phyloP scores from a whole-genome alignment of 2,797 vertebrate species.

The Oceanodroma leucorhoa region DNA sequence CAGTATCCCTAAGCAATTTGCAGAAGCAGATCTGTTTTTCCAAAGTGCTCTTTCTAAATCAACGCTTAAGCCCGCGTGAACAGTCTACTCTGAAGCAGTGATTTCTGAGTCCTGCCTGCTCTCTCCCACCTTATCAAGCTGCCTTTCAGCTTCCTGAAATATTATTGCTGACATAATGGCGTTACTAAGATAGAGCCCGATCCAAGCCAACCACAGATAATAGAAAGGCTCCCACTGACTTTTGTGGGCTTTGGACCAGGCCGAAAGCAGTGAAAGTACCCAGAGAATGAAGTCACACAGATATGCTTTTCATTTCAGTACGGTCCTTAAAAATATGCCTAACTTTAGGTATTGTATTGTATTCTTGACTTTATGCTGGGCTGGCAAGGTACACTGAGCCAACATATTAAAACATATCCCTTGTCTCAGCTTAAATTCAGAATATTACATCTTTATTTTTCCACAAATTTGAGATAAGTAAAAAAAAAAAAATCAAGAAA shows the following conservation, averaged over 20 bases:
- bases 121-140: constrained; percentile 1
- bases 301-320: neutral
- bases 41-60: neutral
- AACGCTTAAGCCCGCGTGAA: neutral
- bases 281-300: neutral
- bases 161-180: constrained; percentile 4
- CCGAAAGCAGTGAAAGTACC: neutral
- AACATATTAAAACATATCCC: neutral
- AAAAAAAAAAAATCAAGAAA: neutral
- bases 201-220: neutral
- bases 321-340: neutral
- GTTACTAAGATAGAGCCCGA: neutral
- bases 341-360: neutral
- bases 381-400: neutral
- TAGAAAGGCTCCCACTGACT: neutral
- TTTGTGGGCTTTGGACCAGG: neutral
- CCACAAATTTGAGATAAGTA: neutral
- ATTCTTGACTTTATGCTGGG: neutral
- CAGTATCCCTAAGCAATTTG: neutral
- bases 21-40: neutral
- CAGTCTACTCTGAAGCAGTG: neutral
- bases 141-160: constrained; percentile 11
- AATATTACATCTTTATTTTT: neutral
- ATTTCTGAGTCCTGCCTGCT: neutral
- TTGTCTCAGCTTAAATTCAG: neutral